These are phyloP conservation scores for Poeciliopsis prolifica DNA, from an alignment of 2,113 vertebrate species.

Conservation along the genomic window DNA sequence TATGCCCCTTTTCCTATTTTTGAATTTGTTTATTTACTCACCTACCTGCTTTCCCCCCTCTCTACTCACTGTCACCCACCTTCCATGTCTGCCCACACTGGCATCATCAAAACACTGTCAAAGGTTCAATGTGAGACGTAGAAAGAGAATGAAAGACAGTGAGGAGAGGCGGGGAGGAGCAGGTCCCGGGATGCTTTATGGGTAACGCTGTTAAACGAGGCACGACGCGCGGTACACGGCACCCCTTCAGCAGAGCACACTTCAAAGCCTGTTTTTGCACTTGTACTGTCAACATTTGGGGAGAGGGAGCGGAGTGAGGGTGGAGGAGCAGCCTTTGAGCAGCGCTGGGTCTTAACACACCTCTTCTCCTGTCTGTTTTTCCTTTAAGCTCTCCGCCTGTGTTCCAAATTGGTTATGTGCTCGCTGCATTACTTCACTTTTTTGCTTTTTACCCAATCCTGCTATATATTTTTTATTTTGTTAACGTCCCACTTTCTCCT, in stretches of 20 bases:
- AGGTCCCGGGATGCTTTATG: slow-evolving; percentile 76
- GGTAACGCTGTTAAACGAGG: slow-evolving; percentile 78
- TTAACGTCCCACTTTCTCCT: slow-evolving; percentile 73
- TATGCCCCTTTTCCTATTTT: slow-evolving; percentile 52
- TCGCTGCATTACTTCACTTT: slow-evolving; percentile 57
- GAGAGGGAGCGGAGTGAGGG: slow-evolving; percentile 67
- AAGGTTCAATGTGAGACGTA: slow-evolving; percentile 53
- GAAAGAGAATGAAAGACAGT: slow-evolving; percentile 38
- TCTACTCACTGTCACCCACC: slow-evolving; percentile 52
- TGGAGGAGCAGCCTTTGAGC: slow-evolving; percentile 80
- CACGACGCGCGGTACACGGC: slow-evolving; percentile 65
- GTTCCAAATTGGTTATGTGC: slow-evolving; percentile 76
- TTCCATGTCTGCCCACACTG: slow-evolving; percentile 60
- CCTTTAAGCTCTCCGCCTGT: slow-evolving; percentile 71
- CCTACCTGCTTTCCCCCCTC: slow-evolving; percentile 45
- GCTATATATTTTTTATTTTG: slow-evolving; percentile 60
- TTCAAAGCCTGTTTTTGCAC: slow-evolving; percentile 83
- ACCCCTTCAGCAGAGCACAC: slow-evolving; percentile 74
- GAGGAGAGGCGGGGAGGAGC: slow-evolving; percentile 42
- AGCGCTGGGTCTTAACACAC: slow-evolving; percentile 76
- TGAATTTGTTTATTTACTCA: slow-evolving; percentile 67
- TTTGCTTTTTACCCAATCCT: slow-evolving; percentile 62
- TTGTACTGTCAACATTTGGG: slow-evolving; percentile 82
- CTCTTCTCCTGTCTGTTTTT: slow-evolving; percentile 71
- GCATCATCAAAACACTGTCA: slow-evolving; percentile 64